phyloP scores from a whole-genome alignment of 1,140 invertebrate genomes.

The Apocrypta bakeri region DNA sequence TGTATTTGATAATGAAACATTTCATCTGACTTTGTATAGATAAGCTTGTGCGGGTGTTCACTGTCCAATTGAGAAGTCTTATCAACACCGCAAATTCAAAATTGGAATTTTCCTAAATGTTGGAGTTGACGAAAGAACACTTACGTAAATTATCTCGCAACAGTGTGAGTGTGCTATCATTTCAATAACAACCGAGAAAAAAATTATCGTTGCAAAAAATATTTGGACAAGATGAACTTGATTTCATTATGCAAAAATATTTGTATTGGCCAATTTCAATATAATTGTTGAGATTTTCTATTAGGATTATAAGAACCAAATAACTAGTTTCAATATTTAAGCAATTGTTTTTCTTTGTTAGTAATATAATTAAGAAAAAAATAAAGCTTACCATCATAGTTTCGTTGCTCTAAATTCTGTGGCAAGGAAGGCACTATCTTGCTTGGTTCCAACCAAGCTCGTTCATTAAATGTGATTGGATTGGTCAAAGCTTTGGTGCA shows the following conservation, averaged over 20 bases:
- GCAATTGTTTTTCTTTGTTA: not conserved
- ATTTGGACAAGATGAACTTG: not conserved
- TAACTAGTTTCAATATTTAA: too few species aligned
- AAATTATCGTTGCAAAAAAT: not conserved
- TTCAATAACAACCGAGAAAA: not conserved
- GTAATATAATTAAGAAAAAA: not conserved
- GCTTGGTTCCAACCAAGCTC: constrained; percentile 65
- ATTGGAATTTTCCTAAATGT: constrained; percentile 23
- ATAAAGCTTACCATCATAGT: constrained; percentile 43
- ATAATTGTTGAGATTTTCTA: not conserved
- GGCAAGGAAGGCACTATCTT: constrained; percentile 1
- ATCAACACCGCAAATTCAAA: constrained; percentile 13
- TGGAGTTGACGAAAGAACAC: not conserved
- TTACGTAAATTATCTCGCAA: constrained; percentile 8
- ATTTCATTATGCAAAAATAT: too few species aligned
- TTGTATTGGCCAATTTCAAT: not conserved
- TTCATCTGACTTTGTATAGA: not conserved
- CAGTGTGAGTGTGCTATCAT: not conserved
- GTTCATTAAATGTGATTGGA: constrained; percentile 75
- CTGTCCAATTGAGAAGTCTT: constrained; percentile 13
- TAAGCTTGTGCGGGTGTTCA: not conserved
- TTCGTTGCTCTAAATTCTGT: constrained; percentile 44
- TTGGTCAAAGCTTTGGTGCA: constrained; percentile 78
- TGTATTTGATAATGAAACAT: too few species aligned
- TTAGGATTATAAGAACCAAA: too few species aligned